Conservation (phyloP, 2,888 invertebrate species). For the Herminia tarsipennalis region DNA sequence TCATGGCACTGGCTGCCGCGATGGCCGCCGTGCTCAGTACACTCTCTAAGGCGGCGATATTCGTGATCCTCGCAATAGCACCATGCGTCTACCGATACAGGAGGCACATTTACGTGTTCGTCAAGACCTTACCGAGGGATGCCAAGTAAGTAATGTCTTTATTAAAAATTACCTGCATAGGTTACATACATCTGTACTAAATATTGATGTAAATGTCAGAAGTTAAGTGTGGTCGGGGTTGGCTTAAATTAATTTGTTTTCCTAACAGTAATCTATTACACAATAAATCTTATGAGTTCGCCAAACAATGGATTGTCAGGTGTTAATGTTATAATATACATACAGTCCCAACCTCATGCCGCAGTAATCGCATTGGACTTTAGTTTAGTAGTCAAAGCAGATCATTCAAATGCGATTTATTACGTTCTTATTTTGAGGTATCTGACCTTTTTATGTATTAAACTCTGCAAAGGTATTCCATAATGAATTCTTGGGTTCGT, state of each 20-base stretch:
- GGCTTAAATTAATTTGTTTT: too few relatives aligned
- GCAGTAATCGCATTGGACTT: too few relatives aligned
- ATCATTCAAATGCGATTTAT: too few relatives aligned
- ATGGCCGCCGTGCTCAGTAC: slow-evolving; percentile 86
- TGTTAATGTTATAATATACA: too few relatives aligned
- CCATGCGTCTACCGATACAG: slow-evolving; percentile 85
- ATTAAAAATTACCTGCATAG: not conserved
- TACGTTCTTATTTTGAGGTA: too few relatives aligned
- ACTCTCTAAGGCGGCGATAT: slow-evolving; percentile 90
- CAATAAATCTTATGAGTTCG: too few relatives aligned
- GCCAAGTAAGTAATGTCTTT: slow-evolving; percentile 83
- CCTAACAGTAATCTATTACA: not conserved
- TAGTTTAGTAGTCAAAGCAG: too few relatives aligned
- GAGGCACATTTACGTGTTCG: slow-evolving; percentile 86
- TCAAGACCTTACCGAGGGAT: slow-evolving; percentile 88
- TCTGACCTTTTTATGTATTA: too few relatives aligned
- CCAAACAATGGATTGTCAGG: too few relatives aligned
- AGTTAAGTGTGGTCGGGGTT: too few relatives aligned
- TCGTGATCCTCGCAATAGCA: slow-evolving; percentile 85
- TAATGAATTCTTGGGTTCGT: not conserved
- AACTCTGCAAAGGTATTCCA: too few relatives aligned
- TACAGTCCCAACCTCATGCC: too few relatives aligned
- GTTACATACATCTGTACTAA: slow-evolving; percentile 6
- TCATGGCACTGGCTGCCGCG: slow-evolving; percentile 83
- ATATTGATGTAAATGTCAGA: slow-evolving; percentile 8